Evolutionary conservation across 1,140 invertebrate genomes (phyloP), one percentile per base, ranked within the genome.

Genomic region (Himalopsyche phryganea): DNA sequence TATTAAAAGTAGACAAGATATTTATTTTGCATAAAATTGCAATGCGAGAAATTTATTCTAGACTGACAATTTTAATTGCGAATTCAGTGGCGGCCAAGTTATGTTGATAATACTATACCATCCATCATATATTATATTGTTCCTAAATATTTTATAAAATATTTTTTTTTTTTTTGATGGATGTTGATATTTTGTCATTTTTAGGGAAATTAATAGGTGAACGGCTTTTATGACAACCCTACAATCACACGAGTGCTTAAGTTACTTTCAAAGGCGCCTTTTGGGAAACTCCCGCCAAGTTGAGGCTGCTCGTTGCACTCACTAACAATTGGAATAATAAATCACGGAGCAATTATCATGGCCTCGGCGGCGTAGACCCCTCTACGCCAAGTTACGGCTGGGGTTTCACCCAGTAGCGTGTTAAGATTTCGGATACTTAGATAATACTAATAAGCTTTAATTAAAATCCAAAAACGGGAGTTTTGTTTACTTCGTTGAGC

Each of bases 321-420:
- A 7, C 44, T 36, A 56, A 58, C 55, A 58, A 58, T 58, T 36
- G 35, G 38, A 47, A 36, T 55, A 47, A 47, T 58, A 58, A 48
- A 58, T 58, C 55, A 58, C 55, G 35, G 28, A 45, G 46, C 55
- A 50, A 58, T 58, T 58, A 48, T 58, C 47, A 38, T 18, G 50
- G 50, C 23, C 23, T 28, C 23, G 23, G 18, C 5, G 50, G 40
- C 38, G 38, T 13, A n/a, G 38, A n/a, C 38, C 38, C 38, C 38
- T 40, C 15, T 40, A 15, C 15, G n/a, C 11, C 11, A n/a, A 13
- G 11, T 15, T 40, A 40, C 38, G 38, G 38, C 4, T n/a, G n/a
- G n/a, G 11, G 15, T 40, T 15, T n/a, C n/a, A 11, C 38, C n/a
- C 38, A 40, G 38, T 40, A 40, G 11, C n/a, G 11, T 40, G 11